Base-by-base conservation (phyloP, 2,888 invertebrate species). In the Drosophila maculinotata region DNA sequence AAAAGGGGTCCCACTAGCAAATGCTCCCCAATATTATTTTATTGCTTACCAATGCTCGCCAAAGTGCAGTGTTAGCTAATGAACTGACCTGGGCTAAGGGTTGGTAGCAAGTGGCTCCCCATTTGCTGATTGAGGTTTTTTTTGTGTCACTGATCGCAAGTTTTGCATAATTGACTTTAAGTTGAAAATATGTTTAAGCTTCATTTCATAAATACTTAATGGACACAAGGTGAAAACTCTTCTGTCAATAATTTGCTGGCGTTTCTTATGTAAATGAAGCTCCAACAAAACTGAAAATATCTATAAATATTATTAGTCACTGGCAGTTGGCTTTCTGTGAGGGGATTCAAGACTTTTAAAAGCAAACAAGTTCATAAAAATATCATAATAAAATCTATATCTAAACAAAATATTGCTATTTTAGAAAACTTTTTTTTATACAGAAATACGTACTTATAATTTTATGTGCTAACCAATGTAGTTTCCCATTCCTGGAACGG, bases 161-260 rank as follows among this genome's bases (percentile, higher is more conserved):
- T 67, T 77, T 76, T 57, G 79, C 83, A 81, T 81, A 85, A 85
- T 81, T 69, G 76, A 52, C 54, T 69, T 83, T 70, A 79, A 86
- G 80, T 66, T 59, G 69, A 68, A 79, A 64, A 69, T 82, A 82
- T 79, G 56, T 51, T 58, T 20, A 48, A 45, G 54, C 51, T 67
- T 30, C 77, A 65, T 66, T 73, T 53, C 74, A 76, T 82, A 85
- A 83, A 76, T 60, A 70, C 59, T 63, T 84, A 74, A 87, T 79
- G 70, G 66, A 14, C 69, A 42, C 79, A 87, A 85, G 88, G 65
- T 87, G 83, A 82, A 87, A 79, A 69, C 20, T 14, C n/a, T 17
- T 5, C 3, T 3, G 17, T 10, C 4, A 3, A 25, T 44, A 68
- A 63, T 39, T 66, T 52, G 25, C 14, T 14, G 28, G 17, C 38